These are phyloP conservation scores for Platysteira castanea DNA, from an alignment of 2,113 vertebrate genomes.

Conservation along the genomic window DNA sequence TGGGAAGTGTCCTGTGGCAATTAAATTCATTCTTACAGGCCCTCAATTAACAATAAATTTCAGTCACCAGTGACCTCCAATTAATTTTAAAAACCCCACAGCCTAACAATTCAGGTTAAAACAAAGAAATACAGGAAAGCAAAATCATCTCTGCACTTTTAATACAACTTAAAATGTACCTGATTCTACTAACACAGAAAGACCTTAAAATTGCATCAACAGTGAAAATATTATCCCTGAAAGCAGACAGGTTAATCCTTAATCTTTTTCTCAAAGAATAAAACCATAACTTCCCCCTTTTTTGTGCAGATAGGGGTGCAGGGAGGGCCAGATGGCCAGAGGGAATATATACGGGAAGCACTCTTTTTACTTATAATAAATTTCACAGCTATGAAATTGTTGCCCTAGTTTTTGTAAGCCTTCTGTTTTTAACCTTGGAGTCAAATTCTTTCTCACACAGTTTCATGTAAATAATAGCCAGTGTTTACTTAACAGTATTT, in stretches of 20 bases:
- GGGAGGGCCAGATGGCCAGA: fast-evolving
- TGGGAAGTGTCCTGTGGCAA: neutral
- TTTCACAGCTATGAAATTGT: neutral
- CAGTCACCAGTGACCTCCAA: neutral
- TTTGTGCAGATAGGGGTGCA: fast-evolving
- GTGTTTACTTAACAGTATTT: too few species aligned
- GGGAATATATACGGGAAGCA: neutral
- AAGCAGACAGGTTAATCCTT: neutral
- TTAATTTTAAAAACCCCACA: neutral
- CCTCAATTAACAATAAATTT: neutral
- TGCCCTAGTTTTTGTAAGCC: too few species aligned
- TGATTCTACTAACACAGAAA: neutral
- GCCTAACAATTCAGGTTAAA: neutral
- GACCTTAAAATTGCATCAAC: neutral
- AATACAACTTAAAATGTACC: fast-evolving
- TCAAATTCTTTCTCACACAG: too few species aligned
- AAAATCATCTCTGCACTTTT: neutral
- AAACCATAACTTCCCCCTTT: fast-evolving
- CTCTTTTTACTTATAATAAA: neutral
- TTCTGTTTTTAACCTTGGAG: too few species aligned
- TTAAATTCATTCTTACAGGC: neutral
- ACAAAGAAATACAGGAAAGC: neutral
- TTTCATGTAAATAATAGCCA: too few species aligned
- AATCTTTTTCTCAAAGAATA: neutral
- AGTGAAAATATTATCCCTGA: neutral